These are phyloP conservation scores for Tortrix viridana DNA, from an alignment of 2,888 invertebrate species.

Conservation along the genomic window DNA sequence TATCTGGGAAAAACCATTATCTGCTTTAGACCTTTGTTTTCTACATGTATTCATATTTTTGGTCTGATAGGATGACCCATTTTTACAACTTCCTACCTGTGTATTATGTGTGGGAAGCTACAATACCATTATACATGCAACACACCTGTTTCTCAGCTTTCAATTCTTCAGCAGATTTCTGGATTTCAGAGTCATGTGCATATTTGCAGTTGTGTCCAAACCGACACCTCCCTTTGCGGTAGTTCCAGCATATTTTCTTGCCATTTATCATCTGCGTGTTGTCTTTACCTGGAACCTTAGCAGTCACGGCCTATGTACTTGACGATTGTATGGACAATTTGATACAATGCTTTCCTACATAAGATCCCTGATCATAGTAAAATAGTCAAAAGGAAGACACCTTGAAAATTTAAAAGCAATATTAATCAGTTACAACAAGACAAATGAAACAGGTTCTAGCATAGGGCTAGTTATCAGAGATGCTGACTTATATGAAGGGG, in stretches of 20 bases:
- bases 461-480: too few relatives aligned
- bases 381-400: background rate
- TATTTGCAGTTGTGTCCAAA: constrained; percentile 97
- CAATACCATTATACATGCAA: too few relatives aligned
- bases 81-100: too few relatives aligned
- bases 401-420: too few relatives aligned
- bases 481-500: too few relatives aligned
- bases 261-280: constrained; percentile 92
- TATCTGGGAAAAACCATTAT: too few relatives aligned
- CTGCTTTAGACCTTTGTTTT: too few relatives aligned
- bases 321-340: constrained; percentile 77
- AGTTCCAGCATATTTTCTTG: constrained; percentile 96
- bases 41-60: too few relatives aligned
- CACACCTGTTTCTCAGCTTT: constrained; percentile 81
- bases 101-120: too few relatives aligned
- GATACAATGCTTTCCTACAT: constrained; percentile 48
- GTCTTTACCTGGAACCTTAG: constrained; percentile 86
- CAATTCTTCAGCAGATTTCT: constrained; percentile 85
- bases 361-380: background rate
- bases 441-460: too few relatives aligned
- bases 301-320: constrained; percentile 84
- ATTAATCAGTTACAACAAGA: too few relatives aligned
- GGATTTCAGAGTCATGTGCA: constrained; percentile 94
- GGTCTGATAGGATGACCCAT: too few relatives aligned
- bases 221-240: constrained; percentile 94